phyloP scores from a whole-genome alignment of 2,888 invertebrate genomes.

The Mythimna ferrago region DNA sequence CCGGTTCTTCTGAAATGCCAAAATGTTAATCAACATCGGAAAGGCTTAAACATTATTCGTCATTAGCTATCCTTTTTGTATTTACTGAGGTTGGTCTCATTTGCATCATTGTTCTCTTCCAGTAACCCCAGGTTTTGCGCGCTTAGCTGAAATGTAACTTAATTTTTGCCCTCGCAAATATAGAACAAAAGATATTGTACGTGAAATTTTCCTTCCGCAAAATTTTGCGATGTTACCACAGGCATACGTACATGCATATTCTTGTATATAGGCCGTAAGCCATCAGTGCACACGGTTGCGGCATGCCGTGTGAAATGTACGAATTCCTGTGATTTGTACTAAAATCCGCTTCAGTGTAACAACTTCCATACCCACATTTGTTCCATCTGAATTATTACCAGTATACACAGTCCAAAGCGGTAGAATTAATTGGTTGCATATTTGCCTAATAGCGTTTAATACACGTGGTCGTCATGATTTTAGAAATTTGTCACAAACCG shows the following conservation, averaged over 20 bases:
- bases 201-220: constrained; percentile 35
- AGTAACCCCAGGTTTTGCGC: constrained; percentile 31
- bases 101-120: constrained; percentile 54
- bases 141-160: constrained; percentile 42
- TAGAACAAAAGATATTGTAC: constrained; percentile 55
- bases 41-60: constrained; percentile 40
- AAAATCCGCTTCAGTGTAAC: constrained; percentile 21
- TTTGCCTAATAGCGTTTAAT: constrained; percentile 33
- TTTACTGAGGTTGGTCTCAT: constrained; percentile 42
- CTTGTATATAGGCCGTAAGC: constrained; percentile 40
- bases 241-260: constrained; percentile 44
- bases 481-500: constrained; percentile 10
- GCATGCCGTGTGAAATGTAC: constrained; percentile 41
- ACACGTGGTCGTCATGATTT: constrained; percentile 22
- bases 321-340: constrained; percentile 40
- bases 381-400: constrained; percentile 34
- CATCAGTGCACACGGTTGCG: constrained; percentile 36
- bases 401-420: constrained; percentile 12
- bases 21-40: constrained; percentile 32
- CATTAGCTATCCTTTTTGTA: constrained; percentile 34
- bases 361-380: constrained; percentile 24
- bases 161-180: constrained; percentile 42
- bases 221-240: constrained; percentile 35
- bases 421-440: constrained; percentile 35
- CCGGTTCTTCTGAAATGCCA: constrained; percentile 6